Conservation (phyloP, 2,888 invertebrate species). For the Dryobota labecula region DNA sequence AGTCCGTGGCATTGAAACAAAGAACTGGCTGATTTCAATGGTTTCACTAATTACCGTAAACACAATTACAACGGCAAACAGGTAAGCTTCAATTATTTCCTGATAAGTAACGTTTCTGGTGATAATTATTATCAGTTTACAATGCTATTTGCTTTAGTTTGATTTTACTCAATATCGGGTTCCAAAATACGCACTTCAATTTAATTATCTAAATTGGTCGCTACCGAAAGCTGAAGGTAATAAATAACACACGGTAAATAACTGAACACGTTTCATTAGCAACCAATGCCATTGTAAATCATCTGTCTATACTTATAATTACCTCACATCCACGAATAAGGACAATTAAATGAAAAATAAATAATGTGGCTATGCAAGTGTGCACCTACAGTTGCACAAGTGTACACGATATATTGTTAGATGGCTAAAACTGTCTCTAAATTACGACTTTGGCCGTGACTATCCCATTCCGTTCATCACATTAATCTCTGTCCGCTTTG, state of each 20-base stretch:
- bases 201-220: not conserved
- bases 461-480: conserved; percentile 54
- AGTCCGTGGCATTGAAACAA: conserved; percentile 55
- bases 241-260: not conserved
- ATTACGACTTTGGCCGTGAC: conserved; percentile 64
- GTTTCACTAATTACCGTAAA: conserved; percentile 42
- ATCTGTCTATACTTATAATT: not conserved
- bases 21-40: conserved; percentile 32
- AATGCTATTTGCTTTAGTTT: not conserved
- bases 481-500: conserved; percentile 71
- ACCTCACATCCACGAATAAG: not conserved
- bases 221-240: not conserved
- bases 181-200: not conserved
- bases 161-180: not conserved
- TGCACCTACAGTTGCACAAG: not conserved
- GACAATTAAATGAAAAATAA: conserved; percentile 1
- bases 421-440: conserved; percentile 49
- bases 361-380: not conserved
- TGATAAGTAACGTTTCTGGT: conserved; percentile 17
- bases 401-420: not conserved
- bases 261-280: not conserved
- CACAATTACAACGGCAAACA: conserved; percentile 24
- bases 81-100: conserved; percentile 28
- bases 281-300: not conserved
- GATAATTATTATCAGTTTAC: conserved; percentile 10